Base-by-base conservation (phyloP, 2,113 vertebrate species). In the Bubo scandiacus region DNA sequence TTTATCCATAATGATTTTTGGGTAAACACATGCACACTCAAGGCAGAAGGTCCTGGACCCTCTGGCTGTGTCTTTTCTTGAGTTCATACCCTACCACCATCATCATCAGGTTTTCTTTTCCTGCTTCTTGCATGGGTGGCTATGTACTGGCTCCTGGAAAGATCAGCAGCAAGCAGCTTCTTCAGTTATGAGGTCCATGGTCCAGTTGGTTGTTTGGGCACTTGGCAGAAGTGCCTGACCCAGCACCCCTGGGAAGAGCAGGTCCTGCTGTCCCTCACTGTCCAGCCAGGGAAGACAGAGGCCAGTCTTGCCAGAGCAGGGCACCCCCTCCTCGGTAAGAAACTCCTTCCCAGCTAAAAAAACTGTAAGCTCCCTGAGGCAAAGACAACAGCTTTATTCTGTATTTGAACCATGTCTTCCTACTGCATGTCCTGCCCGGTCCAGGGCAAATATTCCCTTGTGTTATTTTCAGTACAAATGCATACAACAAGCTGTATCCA, bases 351-450 rank as follows among this genome's bases (percentile, higher is more conserved):
- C 26, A 9, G 4, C 6, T 80, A 4, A 82, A 86, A 86, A 77
- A 62, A 1, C 6, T 27, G 14, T 49, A 51, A 7, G 0, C 12
- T 96, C 17, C 26, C 13, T 3, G 1, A 8, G 23, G 12, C 27
- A 73, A 59, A 67, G 70, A 22, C 11, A 75, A 5, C 3, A 65
- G 12, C 7, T 81, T 51, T 36, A 12, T 38, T 59, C 40, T 61
- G 13, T 34, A 23, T 58, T 68, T 10, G 2, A 80, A 49, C 36
- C 25, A 10, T 59, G 27, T 17, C 22, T 92, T 90, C 55, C 38
- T 62, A 65, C 9, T 0, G 0, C 1, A 0, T 36, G 3, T 38
- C 13, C 27, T 45, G 6, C 65, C 43, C 43, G 23, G 43, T 54
- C 23, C 30, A 16, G n/a, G 29, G 10, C 12, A 87, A 75, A 27